Base-by-base conservation (phyloP, 2,113 vertebrate genomes). In the Onychostoma macrolepis region DNA sequence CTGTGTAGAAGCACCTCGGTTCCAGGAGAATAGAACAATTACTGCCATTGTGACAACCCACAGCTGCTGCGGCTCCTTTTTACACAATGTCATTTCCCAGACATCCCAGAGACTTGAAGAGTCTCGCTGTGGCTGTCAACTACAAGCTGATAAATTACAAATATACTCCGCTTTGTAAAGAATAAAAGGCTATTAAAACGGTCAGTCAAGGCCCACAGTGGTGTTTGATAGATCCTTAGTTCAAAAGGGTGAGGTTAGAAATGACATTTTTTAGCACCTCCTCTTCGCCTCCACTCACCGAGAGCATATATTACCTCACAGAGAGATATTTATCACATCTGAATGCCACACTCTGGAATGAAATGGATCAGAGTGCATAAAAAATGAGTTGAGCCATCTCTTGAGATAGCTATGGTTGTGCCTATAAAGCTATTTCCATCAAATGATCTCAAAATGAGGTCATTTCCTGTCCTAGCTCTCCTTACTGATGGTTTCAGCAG, bases 11-110 rank as follows among this genome's bases (percentile, higher is more conserved):
- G 30, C 87, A 83, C 58, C 75, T 71, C 77, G 41, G 28, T 33
- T n/a, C 4, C 45, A 82, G 26, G 33, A 26, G 50, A 41, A 74
- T 26, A 67, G 38, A 71, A 10, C 86, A 76, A 85, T 78, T 84
- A 24, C 72, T 43, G 58, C 85, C 80, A 80, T 85, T 83, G 82
- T 85, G 78, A 85, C 77, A 87, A 89, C 61, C 33, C 41, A 81
- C 45, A 74, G 76, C 83, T 75, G 74, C 36, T 56, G 45, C 28
- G 12, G 38, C 12, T 69, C 53, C 48, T 63, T 72, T 71, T 80
- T 41, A 72, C 48, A 48, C 12, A 80, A 81, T 28, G 15, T 75
- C 4, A 33, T 86, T 58, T 74, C n/a, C 58, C 65, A 81, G 48
- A n/a, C 84, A 65, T 33, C 56, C 45, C 75, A 21, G 26, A 7